Conservation (phyloP, 2,888 invertebrate genomes). For the Crocallis elinguaria region DNA sequence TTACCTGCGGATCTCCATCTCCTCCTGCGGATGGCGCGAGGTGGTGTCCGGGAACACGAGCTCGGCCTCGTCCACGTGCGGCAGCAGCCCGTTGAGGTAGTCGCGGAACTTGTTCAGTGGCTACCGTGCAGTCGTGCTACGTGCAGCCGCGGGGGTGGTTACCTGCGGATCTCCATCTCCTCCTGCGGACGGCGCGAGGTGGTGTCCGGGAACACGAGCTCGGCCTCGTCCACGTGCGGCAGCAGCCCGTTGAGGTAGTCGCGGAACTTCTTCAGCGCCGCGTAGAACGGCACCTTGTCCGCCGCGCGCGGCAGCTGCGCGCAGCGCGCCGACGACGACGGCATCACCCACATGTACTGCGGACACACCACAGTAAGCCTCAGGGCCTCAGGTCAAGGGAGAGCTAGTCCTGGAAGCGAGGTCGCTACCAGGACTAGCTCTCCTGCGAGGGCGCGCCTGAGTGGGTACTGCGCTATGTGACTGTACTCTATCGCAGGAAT, state of each 20-base stretch:
- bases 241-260: slow-evolving; percentile 96
- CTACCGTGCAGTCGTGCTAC: no score
- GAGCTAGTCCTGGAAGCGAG: not conserved
- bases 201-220: slow-evolving; percentile 91
- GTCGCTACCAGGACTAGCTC: no score
- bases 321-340: slow-evolving; percentile 98
- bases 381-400: no score
- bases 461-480: no score
- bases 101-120: no score
- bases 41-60: no score
- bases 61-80: no score
- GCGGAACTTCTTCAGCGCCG: slow-evolving; percentile 96
- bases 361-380: no score
- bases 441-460: no score
- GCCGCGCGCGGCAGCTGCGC: slow-evolving; percentile 98
- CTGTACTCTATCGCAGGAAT: no score
- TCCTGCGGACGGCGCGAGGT: slow-evolving; percentile 78
- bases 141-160: slow-evolving; percentile 13
- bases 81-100: no score
- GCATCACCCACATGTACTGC: slow-evolving; percentile 99
- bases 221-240: slow-evolving; percentile 93
- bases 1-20: slow-evolving; percentile 1
- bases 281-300: slow-evolving; percentile 99
- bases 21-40: slow-evolving; percentile 1
- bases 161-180: slow-evolving; percentile 83